Percentiles rank a stretch among this genome's conserved stretches.
These are phyloP conservation scores for Phalacrocorax pelagicus DNA, from an alignment of 2,113 vertebrate genomes.

Conservation along the genomic window DNA sequence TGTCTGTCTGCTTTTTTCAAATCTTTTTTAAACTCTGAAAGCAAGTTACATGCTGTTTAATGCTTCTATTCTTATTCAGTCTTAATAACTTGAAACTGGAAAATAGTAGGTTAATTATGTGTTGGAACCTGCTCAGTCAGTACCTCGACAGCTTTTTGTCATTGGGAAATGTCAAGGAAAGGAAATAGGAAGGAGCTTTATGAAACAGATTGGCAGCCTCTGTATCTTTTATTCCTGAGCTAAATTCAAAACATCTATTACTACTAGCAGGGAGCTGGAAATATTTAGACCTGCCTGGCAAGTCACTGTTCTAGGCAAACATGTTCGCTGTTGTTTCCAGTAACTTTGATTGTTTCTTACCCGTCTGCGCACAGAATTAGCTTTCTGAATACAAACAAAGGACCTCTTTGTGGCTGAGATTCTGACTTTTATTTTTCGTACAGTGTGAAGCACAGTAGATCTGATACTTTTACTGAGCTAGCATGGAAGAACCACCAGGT, in stretches of 20 bases:
- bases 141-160: not conserved
- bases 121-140: not conserved
- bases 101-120: fast-evolving
- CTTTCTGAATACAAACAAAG: not conserved
- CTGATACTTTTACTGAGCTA: not conserved
- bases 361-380: not conserved
- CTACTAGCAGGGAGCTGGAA: not conserved
- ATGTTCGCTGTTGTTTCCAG: not conserved
- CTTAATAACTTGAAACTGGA: not conserved
- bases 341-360: not conserved
- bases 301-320: not conserved
- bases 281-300: not conserved
- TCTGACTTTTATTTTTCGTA: not conserved
- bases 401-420: not conserved
- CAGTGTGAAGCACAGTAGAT: not conserved
- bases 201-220: not conserved
- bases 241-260: fast-evolving
- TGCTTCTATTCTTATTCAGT: fast-evolving
- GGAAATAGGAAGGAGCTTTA: not conserved
- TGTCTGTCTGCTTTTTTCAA: not conserved
- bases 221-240: not conserved
- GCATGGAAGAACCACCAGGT: not conserved
- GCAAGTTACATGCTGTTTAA: fast-evolving
- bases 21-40: not conserved
- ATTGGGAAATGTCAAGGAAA: not conserved